Evolutionary conservation across 1,140 invertebrate species (phyloP).

Genomic region (Lutraria rhynchaena): DNA sequence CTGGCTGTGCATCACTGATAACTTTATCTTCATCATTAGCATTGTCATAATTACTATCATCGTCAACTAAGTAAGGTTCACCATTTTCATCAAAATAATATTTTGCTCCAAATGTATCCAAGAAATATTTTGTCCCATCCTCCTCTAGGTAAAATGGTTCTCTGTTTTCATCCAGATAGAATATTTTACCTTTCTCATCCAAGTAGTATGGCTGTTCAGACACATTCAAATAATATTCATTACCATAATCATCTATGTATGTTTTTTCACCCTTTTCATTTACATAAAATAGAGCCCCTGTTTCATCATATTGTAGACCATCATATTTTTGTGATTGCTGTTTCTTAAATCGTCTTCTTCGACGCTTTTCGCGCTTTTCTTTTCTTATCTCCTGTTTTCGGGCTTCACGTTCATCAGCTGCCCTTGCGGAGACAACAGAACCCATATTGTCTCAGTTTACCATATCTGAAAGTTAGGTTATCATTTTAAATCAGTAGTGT

Average conservation of each 20-base stretch:
- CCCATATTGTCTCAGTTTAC: constrained; percentile 40
- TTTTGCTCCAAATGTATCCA: neutral
- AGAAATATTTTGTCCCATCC: neutral
- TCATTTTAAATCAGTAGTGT: too few species aligned
- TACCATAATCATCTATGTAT: constrained; percentile 19
- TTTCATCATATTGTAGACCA: constrained; percentile 10
- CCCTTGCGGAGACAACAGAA: neutral
- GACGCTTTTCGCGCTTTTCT: neutral
- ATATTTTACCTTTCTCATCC: constrained; percentile 7
- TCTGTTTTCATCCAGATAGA: constrained; percentile 39
- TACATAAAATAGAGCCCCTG: constrained; percentile 16
- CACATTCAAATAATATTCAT: neutral
- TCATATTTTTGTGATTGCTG: constrained; percentile 1
- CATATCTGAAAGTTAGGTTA: too few species aligned
- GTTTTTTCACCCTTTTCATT: neutral
- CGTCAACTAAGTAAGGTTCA: constrained; percentile 2
- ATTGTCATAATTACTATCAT: neutral
- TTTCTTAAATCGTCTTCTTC: neutral
- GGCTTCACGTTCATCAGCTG: constrained; percentile 13
- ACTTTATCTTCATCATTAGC: neutral
- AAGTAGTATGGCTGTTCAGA: constrained; percentile 18
- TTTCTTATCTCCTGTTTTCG: neutral
- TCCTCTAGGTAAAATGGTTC: constrained; percentile 31
- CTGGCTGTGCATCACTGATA: neutral
- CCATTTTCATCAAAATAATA: constrained; percentile 42